A percentile compares a stretch with the other conserved stretches of the same genome.
Evolutionary conservation across 2,888 invertebrate genomes (phyloP).

Genomic region (Noctua janthe): DNA sequence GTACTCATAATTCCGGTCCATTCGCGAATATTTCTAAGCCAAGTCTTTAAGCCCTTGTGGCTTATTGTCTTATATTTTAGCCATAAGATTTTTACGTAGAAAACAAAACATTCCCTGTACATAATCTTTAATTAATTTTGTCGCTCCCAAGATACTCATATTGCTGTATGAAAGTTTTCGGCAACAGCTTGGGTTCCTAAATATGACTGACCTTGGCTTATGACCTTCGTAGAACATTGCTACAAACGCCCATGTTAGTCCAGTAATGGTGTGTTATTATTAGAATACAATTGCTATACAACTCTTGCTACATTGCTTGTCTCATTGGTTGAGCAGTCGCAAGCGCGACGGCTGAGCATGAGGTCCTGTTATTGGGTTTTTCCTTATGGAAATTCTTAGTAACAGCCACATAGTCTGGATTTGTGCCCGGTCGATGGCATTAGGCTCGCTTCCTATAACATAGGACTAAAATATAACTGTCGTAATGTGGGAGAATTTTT

Average conservation of each 20-base stretch:
- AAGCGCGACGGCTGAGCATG: too few species aligned
- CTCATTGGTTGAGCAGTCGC: too few species aligned
- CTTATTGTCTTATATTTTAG: too few species aligned
- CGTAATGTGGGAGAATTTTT: too few species aligned
- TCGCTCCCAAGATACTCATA: slow-evolving; percentile 7
- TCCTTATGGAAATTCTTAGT: too few species aligned
- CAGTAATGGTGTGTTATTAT: slow-evolving; percentile 2
- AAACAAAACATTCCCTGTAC: neutral
- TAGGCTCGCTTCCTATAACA: too few species aligned
- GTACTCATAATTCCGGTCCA: too few species aligned
- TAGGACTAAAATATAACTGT: too few species aligned
- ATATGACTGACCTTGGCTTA: slow-evolving; percentile 19
- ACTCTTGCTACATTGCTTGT: too few species aligned
- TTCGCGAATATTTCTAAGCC: neutral
- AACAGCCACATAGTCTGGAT: too few species aligned
- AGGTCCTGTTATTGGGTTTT: too few species aligned
- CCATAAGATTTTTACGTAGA: neutral
- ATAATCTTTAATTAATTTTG: slow-evolving; percentile 32
- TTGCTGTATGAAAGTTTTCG: slow-evolving; percentile 24
- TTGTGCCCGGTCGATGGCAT: too few species aligned
- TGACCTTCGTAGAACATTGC: slow-evolving; percentile 17
- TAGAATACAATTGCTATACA: neutral
- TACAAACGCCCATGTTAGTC: neutral
- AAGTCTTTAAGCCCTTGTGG: neutral
- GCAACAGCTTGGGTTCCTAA: slow-evolving; percentile 46